Evolutionary conservation across 2,888 invertebrate species (phyloP).

Genomic region (Tachystola acroxantha): DNA sequence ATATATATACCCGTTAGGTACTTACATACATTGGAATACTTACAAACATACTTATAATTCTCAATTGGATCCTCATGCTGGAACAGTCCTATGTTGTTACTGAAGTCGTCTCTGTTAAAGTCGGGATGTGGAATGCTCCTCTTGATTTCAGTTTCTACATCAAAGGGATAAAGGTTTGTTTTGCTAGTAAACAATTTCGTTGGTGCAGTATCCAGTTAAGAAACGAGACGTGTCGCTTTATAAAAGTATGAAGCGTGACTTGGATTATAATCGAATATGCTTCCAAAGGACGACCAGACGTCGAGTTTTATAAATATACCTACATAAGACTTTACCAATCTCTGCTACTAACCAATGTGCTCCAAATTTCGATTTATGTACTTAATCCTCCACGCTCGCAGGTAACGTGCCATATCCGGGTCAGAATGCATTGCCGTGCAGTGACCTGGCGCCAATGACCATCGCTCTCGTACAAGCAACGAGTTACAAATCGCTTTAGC

Average conservation of each 20-base stretch:
- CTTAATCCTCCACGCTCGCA: constrained; percentile 36
- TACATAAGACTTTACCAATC: too few species aligned
- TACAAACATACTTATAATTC: constrained; percentile 18
- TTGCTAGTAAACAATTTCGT: background rate
- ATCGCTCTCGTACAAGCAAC: constrained; percentile 30
- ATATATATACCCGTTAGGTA: too few species aligned
- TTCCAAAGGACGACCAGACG: too few species aligned
- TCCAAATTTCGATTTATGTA: constrained; percentile 18
- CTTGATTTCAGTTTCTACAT: constrained; percentile 33
- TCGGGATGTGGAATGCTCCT: constrained; percentile 42
- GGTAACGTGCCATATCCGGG: constrained; percentile 31
- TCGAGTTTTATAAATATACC: too few species aligned
- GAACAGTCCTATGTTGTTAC: constrained; percentile 51
- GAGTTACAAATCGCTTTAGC: constrained; percentile 32
- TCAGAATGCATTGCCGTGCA: constrained; percentile 40
- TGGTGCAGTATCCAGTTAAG: too few species aligned
- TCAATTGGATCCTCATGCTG: constrained; percentile 29
- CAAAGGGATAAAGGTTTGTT: background rate
- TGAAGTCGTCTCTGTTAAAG: constrained; percentile 41
- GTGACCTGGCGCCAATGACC: constrained; percentile 50
- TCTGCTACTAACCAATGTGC: background rate
- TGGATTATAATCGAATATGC: too few species aligned
- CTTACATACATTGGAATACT: too few species aligned
- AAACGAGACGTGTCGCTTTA: too few species aligned
- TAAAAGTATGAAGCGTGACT: too few species aligned